Evolutionary conservation across 1,140 invertebrate genomes (phyloP), one percentile per base, ranked within the genome.

Genomic region (Leptinotarsa texana): DNA sequence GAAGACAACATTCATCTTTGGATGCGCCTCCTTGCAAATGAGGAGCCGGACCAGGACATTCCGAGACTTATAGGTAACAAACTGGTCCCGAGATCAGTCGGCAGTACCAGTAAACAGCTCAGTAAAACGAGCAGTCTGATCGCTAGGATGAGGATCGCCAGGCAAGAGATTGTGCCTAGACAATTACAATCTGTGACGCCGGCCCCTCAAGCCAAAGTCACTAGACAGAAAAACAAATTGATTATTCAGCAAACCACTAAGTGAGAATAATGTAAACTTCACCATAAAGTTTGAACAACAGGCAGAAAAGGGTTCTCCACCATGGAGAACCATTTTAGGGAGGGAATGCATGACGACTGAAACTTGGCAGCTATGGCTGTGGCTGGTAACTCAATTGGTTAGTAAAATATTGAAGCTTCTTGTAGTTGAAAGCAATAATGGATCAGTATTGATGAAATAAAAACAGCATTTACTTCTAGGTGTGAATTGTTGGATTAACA

Each of bases 211-310:
- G 92, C 93, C 2, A 93, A 92, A 83, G 91, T 93, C 5, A 93
- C 92, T 13, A 89, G 92, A 74, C 89, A 93, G 78, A 90, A 91
- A 79, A 93, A 93, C 83, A 93, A 93, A 83, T 87, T 94, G 11
- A 91, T 94, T 73, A 93, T 93, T 81, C 90, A 93, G 74, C 92
- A 92, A 81, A 89, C 80, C 13, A 79, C 76, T 65, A 83, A 80
- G 47, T 81, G 51, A 76, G 51, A 57, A 11, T 42, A 42, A 2
- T 42, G 33, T 11, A 3, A 42, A 42, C 8, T 42, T 42, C 33
- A 11, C 33, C 33, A 42, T 11, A 11, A 42, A 42, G 33, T 42
- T 42, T 42, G 33, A 42, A 42, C 33, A 42, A 42, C 33, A 42
- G 33, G 33, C 33, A 42, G 33, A 42, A 42, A 42, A 33, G 33